Base-by-base conservation (phyloP, 2,888 invertebrate genomes). In the Bombylius major region DNA sequence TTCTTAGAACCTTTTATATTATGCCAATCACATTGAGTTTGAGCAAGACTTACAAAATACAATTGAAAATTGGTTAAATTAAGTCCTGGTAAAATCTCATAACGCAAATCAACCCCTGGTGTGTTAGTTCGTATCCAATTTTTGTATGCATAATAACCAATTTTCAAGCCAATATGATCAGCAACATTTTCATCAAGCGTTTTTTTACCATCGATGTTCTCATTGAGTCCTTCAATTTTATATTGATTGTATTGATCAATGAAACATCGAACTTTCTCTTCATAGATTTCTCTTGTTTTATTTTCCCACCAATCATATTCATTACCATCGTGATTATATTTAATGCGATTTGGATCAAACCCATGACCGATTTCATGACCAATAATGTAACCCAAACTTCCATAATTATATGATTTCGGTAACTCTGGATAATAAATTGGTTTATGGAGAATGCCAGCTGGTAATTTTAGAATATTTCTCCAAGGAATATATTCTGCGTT, bases 331-430 rank as follows among this genome's bases (percentile, higher is more conserved):
- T 12, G 12, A 42, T 44, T 44, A 33, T 39, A 54, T 0, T 45
- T n/a, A n/a, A 47, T 47, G 0, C 49, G 44, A 4, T 48, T 9
- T 6, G 42, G 42, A n/a, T 54, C 54, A n/a, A 54, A 54, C 9
- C 44, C 54, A 44, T 54, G 54, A n/a, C 42, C 39, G 32, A 54
- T 54, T 14, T 53, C 53, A n/a, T 53, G 53, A 6, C 53, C 53
- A 6, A 53, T 23, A 14, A 53, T 33, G n/a, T 47, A 36, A 23
- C 46, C 47, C 23, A 23, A 2, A 2, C 33, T 36, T 6, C 33
- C 53, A 44, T 44, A 54, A 44, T 54, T 54, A 12, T 44, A 45
- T 4, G 50, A 42, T 8, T 33, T 39, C 13, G 48, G 53, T 33
- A 53, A 23, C 31, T 48, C 48, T 48, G 48, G 13, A 39, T 48